Evolutionary conservation across 2,113 vertebrate species (phyloP).

Genomic region (human): DNA sequence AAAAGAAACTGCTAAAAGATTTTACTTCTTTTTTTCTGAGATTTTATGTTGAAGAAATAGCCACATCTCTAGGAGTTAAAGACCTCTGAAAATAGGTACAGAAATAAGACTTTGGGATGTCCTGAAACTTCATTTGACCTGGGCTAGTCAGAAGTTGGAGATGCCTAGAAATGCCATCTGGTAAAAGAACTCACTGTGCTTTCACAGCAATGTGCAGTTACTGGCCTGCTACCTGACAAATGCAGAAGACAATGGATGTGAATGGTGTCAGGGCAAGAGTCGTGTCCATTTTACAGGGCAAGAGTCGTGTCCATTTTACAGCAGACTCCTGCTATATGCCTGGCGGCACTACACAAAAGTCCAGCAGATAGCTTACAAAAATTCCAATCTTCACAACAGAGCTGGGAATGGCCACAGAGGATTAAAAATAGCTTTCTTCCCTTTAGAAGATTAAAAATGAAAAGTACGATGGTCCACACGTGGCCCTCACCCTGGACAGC

Average conservation of each 20-base stretch:
- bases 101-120: not conserved
- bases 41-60: not conserved
- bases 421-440: not conserved
- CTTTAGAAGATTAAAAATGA: not conserved
- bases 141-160: not conserved
- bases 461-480: not conserved
- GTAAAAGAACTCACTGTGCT: not conserved
- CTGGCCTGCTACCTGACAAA: not conserved
- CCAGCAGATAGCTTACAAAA: not conserved
- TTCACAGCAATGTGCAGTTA: not conserved
- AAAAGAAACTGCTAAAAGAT: not conserved
- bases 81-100: not conserved
- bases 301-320: not conserved
- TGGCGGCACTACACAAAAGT: not conserved
- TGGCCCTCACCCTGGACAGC: not conserved
- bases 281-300: not conserved
- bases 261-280: not conserved
- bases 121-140: not conserved
- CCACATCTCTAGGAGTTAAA: not conserved
- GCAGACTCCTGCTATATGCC: not conserved
- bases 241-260: not conserved
- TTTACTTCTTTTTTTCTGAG: not conserved
- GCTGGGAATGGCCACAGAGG: not conserved
- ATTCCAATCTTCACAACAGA: not conserved
- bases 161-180: not conserved